Conservation (phyloP, 2,113 vertebrate species). For the Myxocyprinus asiaticus region DNA sequence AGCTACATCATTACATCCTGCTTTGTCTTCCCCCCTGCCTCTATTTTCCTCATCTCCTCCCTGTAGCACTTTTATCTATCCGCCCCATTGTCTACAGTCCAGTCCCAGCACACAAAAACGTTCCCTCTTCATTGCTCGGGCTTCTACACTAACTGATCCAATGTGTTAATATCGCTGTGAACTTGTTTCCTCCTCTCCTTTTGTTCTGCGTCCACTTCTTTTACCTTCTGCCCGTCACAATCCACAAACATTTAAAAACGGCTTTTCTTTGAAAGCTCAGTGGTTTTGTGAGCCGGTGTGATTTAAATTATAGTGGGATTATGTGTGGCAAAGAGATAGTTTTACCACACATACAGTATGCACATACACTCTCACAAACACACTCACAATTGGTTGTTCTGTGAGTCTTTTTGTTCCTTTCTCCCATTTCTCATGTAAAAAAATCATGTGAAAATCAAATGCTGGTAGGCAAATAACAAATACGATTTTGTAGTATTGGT, state of each 20-base stretch:
- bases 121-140: constrained; percentile 22
- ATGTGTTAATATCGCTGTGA: constrained; percentile 40
- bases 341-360: neutral
- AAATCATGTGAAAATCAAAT: no score
- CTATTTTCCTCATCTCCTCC: constrained; percentile 44
- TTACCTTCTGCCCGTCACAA: constrained; percentile 11
- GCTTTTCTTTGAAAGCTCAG: constrained; percentile 18
- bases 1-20: constrained; percentile 51
- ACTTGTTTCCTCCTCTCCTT: constrained; percentile 4
- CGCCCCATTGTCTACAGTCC: constrained; percentile 40
- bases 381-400: neutral
- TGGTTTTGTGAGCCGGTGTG: neutral
- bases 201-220: constrained; percentile 42
- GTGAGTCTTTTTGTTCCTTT: neutral
- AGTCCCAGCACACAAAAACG: constrained; percentile 35
- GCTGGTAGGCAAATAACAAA: no score
- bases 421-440: no score
- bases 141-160: constrained; percentile 26
- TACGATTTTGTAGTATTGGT: no score
- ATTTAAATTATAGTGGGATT: no score
- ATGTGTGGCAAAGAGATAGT: neutral
- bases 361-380: neutral
- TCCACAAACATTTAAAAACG: constrained; percentile 41
- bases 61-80: constrained; percentile 33
- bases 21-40: constrained; percentile 46